Percentiles rank a stretch among this genome's conserved stretches.
These are phyloP conservation scores for Conomelus anceps DNA, from an alignment of 2,888 invertebrate genomes.

Conservation along the genomic window DNA sequence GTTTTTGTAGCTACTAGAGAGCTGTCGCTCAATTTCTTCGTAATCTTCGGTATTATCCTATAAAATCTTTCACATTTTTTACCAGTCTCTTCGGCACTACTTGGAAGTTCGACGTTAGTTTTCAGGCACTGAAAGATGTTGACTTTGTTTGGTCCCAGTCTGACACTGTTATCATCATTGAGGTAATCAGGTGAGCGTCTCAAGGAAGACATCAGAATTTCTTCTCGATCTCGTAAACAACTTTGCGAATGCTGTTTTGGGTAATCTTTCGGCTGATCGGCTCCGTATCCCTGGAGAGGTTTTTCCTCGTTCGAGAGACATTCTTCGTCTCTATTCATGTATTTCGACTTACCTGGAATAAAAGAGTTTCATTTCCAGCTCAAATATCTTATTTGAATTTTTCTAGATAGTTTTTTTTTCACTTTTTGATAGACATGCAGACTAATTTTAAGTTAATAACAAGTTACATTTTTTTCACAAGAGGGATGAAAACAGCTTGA, in stretches of 20 bases:
- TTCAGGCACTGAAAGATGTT: conserved; percentile 25
- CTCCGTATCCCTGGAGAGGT: conserved; percentile 16
- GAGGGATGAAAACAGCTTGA: too few species aligned
- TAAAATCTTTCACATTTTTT: not conserved
- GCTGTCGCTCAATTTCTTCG: not conserved
- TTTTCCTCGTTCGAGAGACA: conserved; percentile 16
- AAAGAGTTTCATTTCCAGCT: not conserved
- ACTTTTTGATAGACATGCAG: too few species aligned
- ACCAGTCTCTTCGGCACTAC: not conserved
- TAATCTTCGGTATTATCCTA: not conserved
- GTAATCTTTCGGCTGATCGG: conserved; percentile 17
- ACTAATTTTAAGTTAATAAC: too few species aligned
- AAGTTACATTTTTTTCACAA: too few species aligned
- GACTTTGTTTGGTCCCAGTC: conserved; percentile 29
- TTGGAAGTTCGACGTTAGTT: not conserved
- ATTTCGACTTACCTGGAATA: conserved; percentile 17
- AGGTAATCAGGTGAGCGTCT: conserved; percentile 8
- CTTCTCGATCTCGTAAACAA: conserved; percentile 32
- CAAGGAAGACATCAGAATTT: conserved; percentile 31
- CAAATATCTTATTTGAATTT: not conserved
- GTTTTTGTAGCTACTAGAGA: not conserved
- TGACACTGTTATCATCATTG: conserved; percentile 21
- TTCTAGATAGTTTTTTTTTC: too few species aligned
- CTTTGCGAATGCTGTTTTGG: conserved; percentile 13
- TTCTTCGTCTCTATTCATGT: conserved; percentile 13